Conservation (phyloP, 2,888 invertebrate species). For the Epiblema foenella region DNA sequence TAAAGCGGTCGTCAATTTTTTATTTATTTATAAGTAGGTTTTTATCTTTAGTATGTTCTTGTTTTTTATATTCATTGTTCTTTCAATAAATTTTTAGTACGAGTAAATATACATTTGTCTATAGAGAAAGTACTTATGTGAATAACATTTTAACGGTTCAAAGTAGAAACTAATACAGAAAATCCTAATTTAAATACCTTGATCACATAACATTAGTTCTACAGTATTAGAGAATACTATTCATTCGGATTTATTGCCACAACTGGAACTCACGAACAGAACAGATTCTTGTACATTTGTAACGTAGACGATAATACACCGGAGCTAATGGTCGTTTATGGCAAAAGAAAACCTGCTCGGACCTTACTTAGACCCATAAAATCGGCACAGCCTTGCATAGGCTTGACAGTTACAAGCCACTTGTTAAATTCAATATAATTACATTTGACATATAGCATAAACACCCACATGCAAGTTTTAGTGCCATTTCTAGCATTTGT, state of each 20-base stretch:
- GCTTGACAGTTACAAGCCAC: background rate
- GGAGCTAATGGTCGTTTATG: conserved; percentile 1
- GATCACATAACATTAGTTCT: background rate
- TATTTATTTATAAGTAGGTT: too few relatives aligned
- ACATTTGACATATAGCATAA: background rate
- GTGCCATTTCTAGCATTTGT: too few relatives aligned
- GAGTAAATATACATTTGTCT: background rate
- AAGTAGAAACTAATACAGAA: background rate
- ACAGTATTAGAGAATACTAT: background rate
- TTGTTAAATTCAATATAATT: background rate
- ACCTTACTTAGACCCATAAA: conserved; percentile 2
- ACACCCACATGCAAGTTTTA: too few relatives aligned
- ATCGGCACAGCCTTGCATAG: background rate
- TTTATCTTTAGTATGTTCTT: too few relatives aligned
- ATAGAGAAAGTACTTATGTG: background rate
- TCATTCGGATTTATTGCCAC: background rate
- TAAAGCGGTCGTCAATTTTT: too few relatives aligned
- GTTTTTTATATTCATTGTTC: too few relatives aligned
- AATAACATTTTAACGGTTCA: background rate
- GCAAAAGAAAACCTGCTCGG: conserved; percentile 12
- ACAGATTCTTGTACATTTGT: background rate
- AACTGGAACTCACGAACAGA: background rate
- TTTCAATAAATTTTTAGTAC: too few relatives aligned
- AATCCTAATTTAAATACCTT: background rate
- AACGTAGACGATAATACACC: background rate